Conservation (phyloP, 2,113 vertebrate genomes). For the Prolemur simus region DNA sequence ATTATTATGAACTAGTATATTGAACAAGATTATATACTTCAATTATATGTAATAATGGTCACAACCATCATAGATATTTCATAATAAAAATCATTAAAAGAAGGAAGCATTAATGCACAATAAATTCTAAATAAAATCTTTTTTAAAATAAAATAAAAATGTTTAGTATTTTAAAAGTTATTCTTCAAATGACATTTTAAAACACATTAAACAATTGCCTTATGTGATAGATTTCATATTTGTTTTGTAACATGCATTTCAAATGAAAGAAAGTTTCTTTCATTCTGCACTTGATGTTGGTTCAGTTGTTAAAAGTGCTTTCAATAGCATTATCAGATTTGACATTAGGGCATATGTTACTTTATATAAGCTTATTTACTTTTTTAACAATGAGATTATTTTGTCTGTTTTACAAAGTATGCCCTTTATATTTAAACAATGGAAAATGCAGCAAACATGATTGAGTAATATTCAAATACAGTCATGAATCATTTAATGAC, state of each 20-base stretch:
- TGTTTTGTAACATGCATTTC: neutral
- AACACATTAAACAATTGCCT: neutral
- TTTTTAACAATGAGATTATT: constrained; percentile 1
- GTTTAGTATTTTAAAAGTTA: neutral
- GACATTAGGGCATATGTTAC: neutral
- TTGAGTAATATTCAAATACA: neutral
- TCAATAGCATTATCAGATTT: neutral
- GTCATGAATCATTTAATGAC: neutral
- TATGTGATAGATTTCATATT: neutral
- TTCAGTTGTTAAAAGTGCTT: neutral
- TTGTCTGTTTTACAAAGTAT: neutral
- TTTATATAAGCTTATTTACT: neutral
- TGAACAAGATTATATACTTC: neutral
- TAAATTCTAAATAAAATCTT: constrained; percentile 17
- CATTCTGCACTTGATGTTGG: neutral
- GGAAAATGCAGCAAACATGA: neutral
- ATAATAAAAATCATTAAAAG: constrained; percentile 22
- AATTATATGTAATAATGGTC: neutral
- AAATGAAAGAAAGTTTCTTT: neutral
- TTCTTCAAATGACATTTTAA: neutral
- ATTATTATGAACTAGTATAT: neutral
- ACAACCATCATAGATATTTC: neutral
- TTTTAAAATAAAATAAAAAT: neutral
- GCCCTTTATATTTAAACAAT: neutral
- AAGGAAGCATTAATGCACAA: neutral